Evolutionary conservation across 1,140 invertebrate genomes (phyloP).

Genomic region (Chelonus insularis): DNA sequence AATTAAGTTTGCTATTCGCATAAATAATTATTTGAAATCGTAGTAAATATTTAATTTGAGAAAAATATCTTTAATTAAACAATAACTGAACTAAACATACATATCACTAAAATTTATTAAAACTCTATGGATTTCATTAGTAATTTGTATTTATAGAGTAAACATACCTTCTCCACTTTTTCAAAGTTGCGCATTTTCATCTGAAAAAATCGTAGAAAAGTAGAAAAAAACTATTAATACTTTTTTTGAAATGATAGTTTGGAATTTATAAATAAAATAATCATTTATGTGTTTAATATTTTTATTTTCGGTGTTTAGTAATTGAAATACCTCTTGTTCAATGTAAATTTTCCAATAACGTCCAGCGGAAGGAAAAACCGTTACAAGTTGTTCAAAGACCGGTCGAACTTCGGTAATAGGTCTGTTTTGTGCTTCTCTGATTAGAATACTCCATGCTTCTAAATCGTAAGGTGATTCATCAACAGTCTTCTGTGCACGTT

Average conservation of each 20-base stretch:
- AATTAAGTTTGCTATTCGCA: no score
- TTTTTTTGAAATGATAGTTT: no score
- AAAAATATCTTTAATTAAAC: conserved; percentile 38
- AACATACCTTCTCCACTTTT: conserved; percentile 95
- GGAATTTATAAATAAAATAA: conserved; percentile 32
- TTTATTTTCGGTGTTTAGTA: no score
- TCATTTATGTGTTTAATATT: not conserved
- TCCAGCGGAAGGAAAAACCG: conserved; percentile 93
- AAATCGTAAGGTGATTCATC: conserved; percentile 89
- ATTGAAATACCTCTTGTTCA: conserved; percentile 90
- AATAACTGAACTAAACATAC: conserved; percentile 35
- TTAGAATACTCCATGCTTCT: conserved; percentile 94
- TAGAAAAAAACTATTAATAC: no score
- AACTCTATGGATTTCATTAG: conserved; percentile 36
- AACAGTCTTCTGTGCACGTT: conserved; percentile 77
- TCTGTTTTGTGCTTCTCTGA: conserved; percentile 88
- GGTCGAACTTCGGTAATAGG: conserved; percentile 88
- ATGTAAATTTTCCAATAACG: conserved; percentile 99
- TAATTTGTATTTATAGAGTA: conserved; percentile 40
- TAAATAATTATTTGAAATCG: no score
- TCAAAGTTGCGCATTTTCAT: conserved; percentile 96
- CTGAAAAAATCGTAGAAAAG: no score
- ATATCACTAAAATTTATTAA: conserved; percentile 34
- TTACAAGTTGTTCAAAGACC: conserved; percentile 91
- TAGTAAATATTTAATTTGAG: not conserved